Evolutionary conservation across 2,888 invertebrate genomes (phyloP), one percentile per base, ranked within the genome.

Genomic region (Horisme vitalbata): DNA sequence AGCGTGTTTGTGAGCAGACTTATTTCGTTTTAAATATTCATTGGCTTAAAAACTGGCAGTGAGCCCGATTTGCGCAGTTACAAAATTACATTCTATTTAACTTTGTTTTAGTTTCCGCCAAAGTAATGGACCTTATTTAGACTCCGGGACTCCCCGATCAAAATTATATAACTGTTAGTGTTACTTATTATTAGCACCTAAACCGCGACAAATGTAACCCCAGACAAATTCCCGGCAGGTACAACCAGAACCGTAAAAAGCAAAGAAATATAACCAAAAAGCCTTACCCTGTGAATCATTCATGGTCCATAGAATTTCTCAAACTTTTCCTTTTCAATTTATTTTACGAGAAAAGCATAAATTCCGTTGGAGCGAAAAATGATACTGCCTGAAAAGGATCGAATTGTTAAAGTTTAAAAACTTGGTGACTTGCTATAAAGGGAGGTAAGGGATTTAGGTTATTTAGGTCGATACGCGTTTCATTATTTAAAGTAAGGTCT

Each of bases 271-370:
- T 4, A 3, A 0, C 27, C 7, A 9, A 14, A 4, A 6, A 5
- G 3, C 13, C 44, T 45, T 45, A 28, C 31, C 14, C 45, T 45
- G 50, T 67, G 46, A 68, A 62, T 68, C 65, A 63, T 71, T 70
- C 55, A 65, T 59, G 59, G 56, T 31, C 35, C 54, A 57, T 45
- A 54, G 51, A 43, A 38, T 59, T 39, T 36, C 23, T 36, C 31
- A 45, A 36, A 57, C 53, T 39, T 57, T 63, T 54, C 51, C 38
- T 36, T 55, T 57, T 43, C 55, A 61, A 57, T 60, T 49, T 59
- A 49, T 52, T 57, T 52, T 52, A 50, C 39, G 48, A 41, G 43
- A 34, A 32, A 24, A 34, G 13, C 27, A 47, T 50, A 51, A 55
- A 54, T 52, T 46, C 24, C 10, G 32, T 35, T 5, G n/a, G 23